A percentile compares a stretch with the other conserved stretches of the same genome.
These are phyloP conservation scores for Zaprionus davidi DNA, from an alignment of 1,140 invertebrate genomes.

Conservation along the genomic window DNA sequence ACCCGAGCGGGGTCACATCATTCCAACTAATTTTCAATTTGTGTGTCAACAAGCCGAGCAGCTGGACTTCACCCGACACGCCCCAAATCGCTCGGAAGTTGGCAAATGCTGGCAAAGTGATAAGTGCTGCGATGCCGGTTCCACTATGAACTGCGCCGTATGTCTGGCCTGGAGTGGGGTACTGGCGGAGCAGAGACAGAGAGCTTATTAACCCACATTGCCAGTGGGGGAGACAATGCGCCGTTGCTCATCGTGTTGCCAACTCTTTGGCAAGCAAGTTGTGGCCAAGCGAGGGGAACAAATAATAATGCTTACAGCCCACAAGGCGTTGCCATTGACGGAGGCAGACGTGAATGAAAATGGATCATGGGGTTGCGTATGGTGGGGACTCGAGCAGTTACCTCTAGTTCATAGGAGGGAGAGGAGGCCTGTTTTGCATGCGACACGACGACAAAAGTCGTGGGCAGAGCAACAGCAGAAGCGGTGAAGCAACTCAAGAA, in stretches of 20 bases:
- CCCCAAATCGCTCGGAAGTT: conserved; percentile 13
- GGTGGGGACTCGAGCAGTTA: not conserved
- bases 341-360: conserved; percentile 13
- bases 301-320: conserved; percentile 52
- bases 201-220: conserved; percentile 72
- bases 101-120: conserved; percentile 1
- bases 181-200: not conserved
- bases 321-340: conserved; percentile 70
- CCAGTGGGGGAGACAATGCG: conserved; percentile 49
- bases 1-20: not conserved
- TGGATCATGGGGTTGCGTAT: conserved; percentile 7
- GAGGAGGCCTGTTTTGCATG: conserved; percentile 51
- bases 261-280: conserved; percentile 43
- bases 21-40: conserved; percentile 34
- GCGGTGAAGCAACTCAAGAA: conserved; percentile 3
- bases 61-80: conserved; percentile 12
- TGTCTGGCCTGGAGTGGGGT: not conserved
- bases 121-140: conserved; percentile 22
- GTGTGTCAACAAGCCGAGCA: conserved; percentile 41
- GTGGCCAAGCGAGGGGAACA: conserved; percentile 37
- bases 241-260: conserved; percentile 10
- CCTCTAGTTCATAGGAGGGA: no score
- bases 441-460: conserved; percentile 17
- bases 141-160: conserved; percentile 12
- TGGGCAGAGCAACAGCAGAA: conserved; percentile 16